Conservation (phyloP, 2,797 vertebrate species). For the Gallinago stenura region DNA sequence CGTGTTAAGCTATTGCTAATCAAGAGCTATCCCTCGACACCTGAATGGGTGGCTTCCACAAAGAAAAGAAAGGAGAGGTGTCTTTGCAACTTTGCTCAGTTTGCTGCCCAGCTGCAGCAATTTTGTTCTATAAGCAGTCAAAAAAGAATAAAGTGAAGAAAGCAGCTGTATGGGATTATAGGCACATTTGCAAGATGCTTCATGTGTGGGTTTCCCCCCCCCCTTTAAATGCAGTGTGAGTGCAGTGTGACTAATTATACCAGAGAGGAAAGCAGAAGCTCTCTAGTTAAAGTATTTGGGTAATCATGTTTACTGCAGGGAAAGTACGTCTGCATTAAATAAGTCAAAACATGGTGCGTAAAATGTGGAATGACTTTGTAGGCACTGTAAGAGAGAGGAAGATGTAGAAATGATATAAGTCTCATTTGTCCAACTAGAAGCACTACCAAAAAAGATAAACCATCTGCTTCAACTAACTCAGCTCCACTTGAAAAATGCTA, state of each 20-base stretch:
- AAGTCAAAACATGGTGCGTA: conserved; percentile 83
- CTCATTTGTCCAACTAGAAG: conserved; percentile 83
- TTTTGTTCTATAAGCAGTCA: conserved; percentile 56
- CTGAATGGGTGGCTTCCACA: conserved; percentile 42
- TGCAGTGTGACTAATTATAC: conserved; percentile 82
- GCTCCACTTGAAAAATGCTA: conserved; percentile 84
- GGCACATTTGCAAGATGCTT: conserved; percentile 78
- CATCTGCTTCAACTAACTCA: conserved; percentile 84
- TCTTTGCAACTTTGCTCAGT: conserved; percentile 64
- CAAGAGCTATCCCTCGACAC: conserved; percentile 36
- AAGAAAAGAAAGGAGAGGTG: conserved; percentile 56
- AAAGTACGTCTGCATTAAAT: conserved; percentile 84
- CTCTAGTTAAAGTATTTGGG: conserved; percentile 82
- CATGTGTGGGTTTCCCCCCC: conserved; percentile 56
- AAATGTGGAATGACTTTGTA: conserved; percentile 79
- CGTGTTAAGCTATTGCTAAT: conserved; percentile 65
- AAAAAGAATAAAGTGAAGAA: conserved; percentile 73
- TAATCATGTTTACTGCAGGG: conserved; percentile 84
- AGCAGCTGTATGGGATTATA: conserved; percentile 78
- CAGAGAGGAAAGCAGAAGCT: conserved; percentile 80
- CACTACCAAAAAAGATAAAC: conserved; percentile 82
- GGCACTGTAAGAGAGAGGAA: conserved; percentile 75
- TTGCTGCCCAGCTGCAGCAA: conserved; percentile 72
- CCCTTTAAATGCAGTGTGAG: conserved; percentile 75
- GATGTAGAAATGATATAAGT: conserved; percentile 81